Evolutionary conservation across 2,888 invertebrate genomes (phyloP).

Genomic region (Brachypterus glaber): DNA sequence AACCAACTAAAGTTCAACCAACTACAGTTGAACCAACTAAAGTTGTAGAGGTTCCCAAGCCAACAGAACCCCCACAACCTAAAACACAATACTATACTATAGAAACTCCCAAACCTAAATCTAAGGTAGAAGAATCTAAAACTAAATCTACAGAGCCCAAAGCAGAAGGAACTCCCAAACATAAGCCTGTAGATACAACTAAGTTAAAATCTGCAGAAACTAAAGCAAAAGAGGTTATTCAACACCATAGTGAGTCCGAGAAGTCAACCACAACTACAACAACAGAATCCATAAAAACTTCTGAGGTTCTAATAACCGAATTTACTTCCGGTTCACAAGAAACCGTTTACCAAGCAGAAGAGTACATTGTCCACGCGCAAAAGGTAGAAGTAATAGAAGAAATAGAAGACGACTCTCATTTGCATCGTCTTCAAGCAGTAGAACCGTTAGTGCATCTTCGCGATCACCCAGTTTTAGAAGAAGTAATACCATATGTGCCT

Average conservation of each 20-base stretch:
- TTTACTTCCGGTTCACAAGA: slow-evolving; percentile 3
- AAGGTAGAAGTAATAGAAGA: slow-evolving; percentile 6
- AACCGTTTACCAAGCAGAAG: slow-evolving; percentile 11
- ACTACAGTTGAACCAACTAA: slow-evolving; percentile 14
- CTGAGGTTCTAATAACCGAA: background rate
- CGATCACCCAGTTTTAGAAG: slow-evolving; percentile 26
- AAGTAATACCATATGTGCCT: slow-evolving; percentile 26
- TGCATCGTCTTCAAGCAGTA: slow-evolving; percentile 25
- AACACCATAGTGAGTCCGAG: slow-evolving; percentile 15
- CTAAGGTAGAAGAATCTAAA: slow-evolving; percentile 16
- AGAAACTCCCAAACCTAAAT: slow-evolving; percentile 13
- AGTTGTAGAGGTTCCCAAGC: slow-evolving; percentile 7
- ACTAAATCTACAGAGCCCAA: slow-evolving; percentile 16
- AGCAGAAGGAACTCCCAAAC: slow-evolving; percentile 9
- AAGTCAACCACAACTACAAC: slow-evolving; percentile 6
- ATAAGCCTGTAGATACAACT: too few species aligned
- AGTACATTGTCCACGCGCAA: slow-evolving; percentile 3
- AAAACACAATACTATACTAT: slow-evolving; percentile 11
- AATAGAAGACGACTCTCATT: slow-evolving; percentile 20
- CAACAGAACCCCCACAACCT: slow-evolving; percentile 18
- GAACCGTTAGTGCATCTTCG: slow-evolving; percentile 28
- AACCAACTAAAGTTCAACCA: slow-evolving; percentile 26
- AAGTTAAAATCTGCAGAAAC: slow-evolving; percentile 9
- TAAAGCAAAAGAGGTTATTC: slow-evolving; percentile 5
- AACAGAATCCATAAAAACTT: background rate